These are phyloP conservation scores for Tethya wilhelma DNA, from an alignment of 37 sponge, comb jelly and placozoan species.

Conservation along the genomic window DNA sequence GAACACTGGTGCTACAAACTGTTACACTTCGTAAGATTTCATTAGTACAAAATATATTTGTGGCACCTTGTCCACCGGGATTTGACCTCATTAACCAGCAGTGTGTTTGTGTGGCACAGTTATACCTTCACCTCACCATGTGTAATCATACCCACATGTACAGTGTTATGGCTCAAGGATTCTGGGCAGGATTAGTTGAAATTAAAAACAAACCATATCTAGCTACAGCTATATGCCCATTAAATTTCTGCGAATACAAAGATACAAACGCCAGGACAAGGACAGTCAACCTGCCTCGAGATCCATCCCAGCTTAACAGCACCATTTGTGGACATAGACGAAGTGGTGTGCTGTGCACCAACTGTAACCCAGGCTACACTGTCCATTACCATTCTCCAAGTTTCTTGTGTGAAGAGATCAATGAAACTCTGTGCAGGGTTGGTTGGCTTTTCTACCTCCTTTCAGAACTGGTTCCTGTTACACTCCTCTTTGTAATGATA, in stretches of 20 bases:
- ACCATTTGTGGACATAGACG: slow-evolving; percentile 11
- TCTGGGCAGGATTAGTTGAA: slow-evolving; percentile 42
- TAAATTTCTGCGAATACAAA: slow-evolving; percentile 1
- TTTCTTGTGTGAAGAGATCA: neutral
- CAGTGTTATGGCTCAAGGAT: slow-evolving; percentile 14
- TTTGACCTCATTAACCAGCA: neutral
- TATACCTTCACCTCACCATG: neutral
- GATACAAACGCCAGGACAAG: neutral
- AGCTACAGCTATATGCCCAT: slow-evolving; percentile 30
- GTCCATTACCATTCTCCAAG: slow-evolving; percentile 35
- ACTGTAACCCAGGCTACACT: slow-evolving; percentile 3
- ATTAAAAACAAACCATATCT: neutral
- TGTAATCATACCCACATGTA: neutral
- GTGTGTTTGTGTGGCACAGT: neutral
- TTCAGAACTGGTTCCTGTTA: slow-evolving; percentile 51
- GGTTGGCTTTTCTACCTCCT: slow-evolving; percentile 45
- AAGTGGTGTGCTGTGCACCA: slow-evolving; percentile 28
- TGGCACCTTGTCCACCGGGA: slow-evolving; percentile 50
- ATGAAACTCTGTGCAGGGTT: neutral
- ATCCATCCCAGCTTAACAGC: neutral
- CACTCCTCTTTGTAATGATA: slow-evolving; percentile 15
- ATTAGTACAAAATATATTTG: neutral
- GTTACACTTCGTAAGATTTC: neutral
- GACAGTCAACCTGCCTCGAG: neutral
- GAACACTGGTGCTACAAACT: slow-evolving; percentile 2